phyloP scores from a whole-genome alignment of 2,113 vertebrate genomes.

The Mesitornis unicolor region DNA sequence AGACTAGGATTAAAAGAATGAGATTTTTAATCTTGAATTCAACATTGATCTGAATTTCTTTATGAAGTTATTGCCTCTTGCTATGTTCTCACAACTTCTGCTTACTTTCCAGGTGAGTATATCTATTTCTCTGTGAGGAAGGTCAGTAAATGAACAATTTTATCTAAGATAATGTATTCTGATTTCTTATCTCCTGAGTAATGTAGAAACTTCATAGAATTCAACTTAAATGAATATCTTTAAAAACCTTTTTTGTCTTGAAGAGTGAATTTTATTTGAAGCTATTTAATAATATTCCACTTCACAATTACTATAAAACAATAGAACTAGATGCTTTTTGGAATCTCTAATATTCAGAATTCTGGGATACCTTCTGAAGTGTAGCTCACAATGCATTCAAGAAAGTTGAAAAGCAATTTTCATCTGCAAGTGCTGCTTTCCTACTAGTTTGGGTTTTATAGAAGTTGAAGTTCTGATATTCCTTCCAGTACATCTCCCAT shows the following conservation, averaged over 20 bases:
- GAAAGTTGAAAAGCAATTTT: not conserved
- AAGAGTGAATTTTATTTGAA: not conserved
- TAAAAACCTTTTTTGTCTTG: not conserved
- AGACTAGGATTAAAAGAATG: not conserved
- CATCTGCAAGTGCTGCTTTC: not conserved
- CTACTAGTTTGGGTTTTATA: not conserved
- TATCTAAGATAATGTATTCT: not conserved
- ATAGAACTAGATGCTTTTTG: not conserved
- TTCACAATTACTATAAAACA: not conserved
- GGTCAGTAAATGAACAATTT: not conserved
- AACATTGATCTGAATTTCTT: not conserved
- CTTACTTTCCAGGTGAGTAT: not conserved
- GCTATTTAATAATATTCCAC: not conserved
- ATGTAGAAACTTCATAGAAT: not conserved
- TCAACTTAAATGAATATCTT: not conserved
- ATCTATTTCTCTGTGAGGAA: not conserved
- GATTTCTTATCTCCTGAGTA: not conserved
- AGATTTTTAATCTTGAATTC: not conserved
- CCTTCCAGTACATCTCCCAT: not conserved
- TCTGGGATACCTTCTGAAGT: not conserved
- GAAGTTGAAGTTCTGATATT: not conserved
- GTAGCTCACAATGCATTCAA: not conserved
- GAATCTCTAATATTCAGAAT: not conserved
- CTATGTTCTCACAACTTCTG: not conserved
- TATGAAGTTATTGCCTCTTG: not conserved